Evolutionary conservation across 2,888 invertebrate species (phyloP), one percentile per base, ranked within the genome.

Genomic region (Venusia cambrica): DNA sequence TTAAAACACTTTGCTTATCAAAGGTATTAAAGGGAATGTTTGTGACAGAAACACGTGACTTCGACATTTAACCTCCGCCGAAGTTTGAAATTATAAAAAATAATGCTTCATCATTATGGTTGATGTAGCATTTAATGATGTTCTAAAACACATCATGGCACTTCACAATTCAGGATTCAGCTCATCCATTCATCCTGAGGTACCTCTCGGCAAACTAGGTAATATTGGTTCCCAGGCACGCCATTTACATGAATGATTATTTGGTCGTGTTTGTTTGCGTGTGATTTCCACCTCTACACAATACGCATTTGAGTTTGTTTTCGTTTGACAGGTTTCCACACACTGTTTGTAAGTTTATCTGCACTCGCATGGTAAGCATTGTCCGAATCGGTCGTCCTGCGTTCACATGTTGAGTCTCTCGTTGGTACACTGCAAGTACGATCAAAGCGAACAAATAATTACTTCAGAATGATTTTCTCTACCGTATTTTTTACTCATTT

Each of bases 211-310:
- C 67, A 73, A 77, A 74, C 78, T 77, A 72, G 68, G 66, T 67
- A 71, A 74, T 68, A 70, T 69, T 59, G 65, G 67, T 70, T 70
- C 67, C 55, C 62, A 70, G 68, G 72, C 70, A 73, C 70, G 64
- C 66, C 70, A 78, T 80, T 79, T 80, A 76, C 77, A 80, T 79
- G 73, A 78, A 74, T 78, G 74, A 77, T 78, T 76, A 76, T 77
- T 74, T 70, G 64, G 55, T 47, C 56, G 51, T 53, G 57, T 33
- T 48, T 31, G 38, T 26, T 25, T 27, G 21, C 54, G 37, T 37
- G 36, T 59, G 44, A 70, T 57, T 64, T 54, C 51, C 37, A 41
- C 16, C 57, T 53, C 45, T 70, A 60, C 29, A 25, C 38, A 14
- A 43, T 36, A 20, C n/a, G 28, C 0, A 11, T 31, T 58, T 65